Evolutionary conservation across 2,113 vertebrate species (phyloP).

Genomic region (Phodopus roborovskii): DNA sequence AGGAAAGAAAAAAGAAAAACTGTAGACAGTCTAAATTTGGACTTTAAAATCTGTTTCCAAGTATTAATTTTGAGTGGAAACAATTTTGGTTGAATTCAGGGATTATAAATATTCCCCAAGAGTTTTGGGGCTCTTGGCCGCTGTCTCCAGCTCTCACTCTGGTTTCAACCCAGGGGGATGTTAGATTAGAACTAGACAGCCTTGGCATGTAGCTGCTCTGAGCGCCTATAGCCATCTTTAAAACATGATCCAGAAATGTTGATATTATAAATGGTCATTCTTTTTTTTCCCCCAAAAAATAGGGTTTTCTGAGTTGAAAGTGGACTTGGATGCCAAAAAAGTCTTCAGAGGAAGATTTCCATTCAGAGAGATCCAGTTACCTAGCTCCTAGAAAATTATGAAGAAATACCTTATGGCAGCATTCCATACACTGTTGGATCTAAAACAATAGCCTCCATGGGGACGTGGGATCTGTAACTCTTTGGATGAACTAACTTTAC

Average conservation of each 20-base stretch:
- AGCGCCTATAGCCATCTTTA: conserved; percentile 78
- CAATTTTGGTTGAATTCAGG: conserved; percentile 79
- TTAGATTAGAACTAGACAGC: conserved; percentile 76
- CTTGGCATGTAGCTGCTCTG: conserved; percentile 78
- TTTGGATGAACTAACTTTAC: conserved; percentile 73
- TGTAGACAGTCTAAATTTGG: conserved; percentile 70
- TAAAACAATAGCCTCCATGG: conserved; percentile 73
- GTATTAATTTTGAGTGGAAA: conserved; percentile 81
- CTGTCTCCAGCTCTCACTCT: conserved; percentile 71
- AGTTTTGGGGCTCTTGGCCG: conserved; percentile 73
- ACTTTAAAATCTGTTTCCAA: conserved; percentile 80
- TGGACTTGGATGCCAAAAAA: conserved; percentile 75
- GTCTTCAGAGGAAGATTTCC: conserved; percentile 80
- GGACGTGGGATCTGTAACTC: conserved; percentile 75
- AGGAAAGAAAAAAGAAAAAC: conserved; percentile 30
- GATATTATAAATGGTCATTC: conserved; percentile 80
- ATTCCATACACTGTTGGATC: conserved; percentile 77
- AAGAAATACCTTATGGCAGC: conserved; percentile 78
- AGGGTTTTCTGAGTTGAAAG: conserved; percentile 79
- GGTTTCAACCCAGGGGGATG: conserved; percentile 72
- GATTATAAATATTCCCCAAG: conserved; percentile 74
- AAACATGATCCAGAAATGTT: conserved; percentile 79
- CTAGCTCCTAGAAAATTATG: conserved; percentile 76
- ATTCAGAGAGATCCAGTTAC: conserved; percentile 81
- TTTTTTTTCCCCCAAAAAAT: conserved; percentile 63